These are phyloP conservation scores for Ovibos moschatus DNA, from an alignment of 2,113 vertebrate species.

Conservation along the genomic window DNA sequence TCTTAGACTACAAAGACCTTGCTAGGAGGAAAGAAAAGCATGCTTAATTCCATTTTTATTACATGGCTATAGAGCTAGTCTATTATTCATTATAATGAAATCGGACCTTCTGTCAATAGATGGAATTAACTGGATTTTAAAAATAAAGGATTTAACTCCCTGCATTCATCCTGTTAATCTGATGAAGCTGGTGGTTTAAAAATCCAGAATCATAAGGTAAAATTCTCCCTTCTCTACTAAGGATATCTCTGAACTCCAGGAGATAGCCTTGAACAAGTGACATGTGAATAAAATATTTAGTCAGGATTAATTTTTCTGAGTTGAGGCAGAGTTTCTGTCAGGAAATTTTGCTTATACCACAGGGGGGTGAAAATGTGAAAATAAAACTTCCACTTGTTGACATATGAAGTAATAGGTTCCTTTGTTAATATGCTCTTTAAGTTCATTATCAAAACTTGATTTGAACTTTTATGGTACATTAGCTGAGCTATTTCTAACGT, in stretches of 20 bases:
- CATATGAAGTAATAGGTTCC: not conserved
- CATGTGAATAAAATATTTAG: not conserved
- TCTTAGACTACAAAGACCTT: not conserved
- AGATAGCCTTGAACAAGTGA: not conserved
- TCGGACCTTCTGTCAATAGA: constrained; percentile 38
- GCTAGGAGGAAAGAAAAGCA: not conserved
- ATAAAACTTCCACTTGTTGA: not conserved
- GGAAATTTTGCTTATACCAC: constrained; percentile 26
- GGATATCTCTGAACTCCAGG: not conserved
- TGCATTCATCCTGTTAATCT: not conserved
- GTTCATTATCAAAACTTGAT: constrained; percentile 62
- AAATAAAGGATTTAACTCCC: constrained; percentile 10
- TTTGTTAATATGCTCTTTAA: constrained; percentile 41
- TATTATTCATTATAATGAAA: constrained; percentile 44
- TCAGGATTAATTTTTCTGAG: constrained; percentile 6
- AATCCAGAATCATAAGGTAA: not conserved
- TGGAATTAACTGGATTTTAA: constrained; percentile 36
- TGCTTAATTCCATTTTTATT: constrained; percentile 15
- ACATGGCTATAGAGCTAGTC: not conserved
- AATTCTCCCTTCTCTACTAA: not conserved
- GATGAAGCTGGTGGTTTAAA: not conserved
- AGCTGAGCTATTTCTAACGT: constrained; percentile 53
- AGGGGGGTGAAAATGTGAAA: not conserved
- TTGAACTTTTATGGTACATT: constrained; percentile 48
- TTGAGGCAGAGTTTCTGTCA: not conserved